Percentiles rank a stretch among this genome's conserved stretches.
Conservation (phyloP, 1,140 invertebrate genomes). For the Zelostemma sp. region DNA sequence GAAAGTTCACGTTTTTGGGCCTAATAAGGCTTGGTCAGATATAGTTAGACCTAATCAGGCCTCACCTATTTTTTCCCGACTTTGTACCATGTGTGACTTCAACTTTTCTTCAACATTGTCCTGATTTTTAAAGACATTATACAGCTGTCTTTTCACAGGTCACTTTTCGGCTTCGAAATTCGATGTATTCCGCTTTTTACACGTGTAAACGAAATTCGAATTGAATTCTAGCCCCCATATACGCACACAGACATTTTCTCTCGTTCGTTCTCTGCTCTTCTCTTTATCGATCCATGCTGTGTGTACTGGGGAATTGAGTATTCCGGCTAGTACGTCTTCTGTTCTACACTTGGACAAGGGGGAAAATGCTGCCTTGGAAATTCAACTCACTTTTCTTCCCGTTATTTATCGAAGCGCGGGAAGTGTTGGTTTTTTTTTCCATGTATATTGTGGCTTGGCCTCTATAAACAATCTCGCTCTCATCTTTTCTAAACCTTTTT, state of each 20-base stretch:
- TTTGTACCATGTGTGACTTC: too few species aligned
- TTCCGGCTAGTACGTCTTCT: neutral
- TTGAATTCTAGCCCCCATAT: neutral
- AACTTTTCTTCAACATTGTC: too few species aligned
- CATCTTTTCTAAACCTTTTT: neutral
- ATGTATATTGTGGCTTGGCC: neutral
- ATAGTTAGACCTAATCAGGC: too few species aligned
- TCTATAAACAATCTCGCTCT: constrained; percentile 5
- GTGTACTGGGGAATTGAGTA: constrained; percentile 3
- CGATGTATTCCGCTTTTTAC: too few species aligned
- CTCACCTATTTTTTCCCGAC: too few species aligned
- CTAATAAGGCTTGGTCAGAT: too few species aligned
- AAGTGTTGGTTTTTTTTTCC: constrained; percentile 1
- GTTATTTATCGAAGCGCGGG: constrained; percentile 6
- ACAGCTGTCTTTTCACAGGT: too few species aligned
- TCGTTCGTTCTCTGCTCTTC: neutral
- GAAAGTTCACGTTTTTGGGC: too few species aligned
- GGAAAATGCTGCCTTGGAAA: constrained; percentile 5
- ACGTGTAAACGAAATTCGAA: neutral
- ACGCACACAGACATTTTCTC: neutral
- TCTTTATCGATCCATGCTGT: constrained; percentile 3
- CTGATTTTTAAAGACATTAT: too few species aligned
- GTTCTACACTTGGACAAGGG: constrained; percentile 1
- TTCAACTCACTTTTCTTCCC: constrained; percentile 6
- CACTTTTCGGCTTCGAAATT: too few species aligned